These are phyloP conservation scores for Leptogaster cylindrica DNA, from an alignment of 2,888 invertebrate species.

Conservation along the genomic window DNA sequence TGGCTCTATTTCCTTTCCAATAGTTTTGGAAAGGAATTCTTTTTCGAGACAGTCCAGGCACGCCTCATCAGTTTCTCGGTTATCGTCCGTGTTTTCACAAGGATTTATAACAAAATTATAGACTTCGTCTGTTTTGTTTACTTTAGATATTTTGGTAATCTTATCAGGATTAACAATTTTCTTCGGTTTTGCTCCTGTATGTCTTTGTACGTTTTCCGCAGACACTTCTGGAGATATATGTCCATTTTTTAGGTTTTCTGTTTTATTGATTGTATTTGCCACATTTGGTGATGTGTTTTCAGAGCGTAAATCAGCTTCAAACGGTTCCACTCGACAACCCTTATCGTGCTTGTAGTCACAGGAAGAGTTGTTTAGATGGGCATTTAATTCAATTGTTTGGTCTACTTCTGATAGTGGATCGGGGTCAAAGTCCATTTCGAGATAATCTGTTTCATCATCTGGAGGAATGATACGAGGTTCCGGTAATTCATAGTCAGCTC, in stretches of 20 bases:
- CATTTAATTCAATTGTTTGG: constrained; percentile 47
- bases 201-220: constrained; percentile 38
- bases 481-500: constrained; percentile 56
- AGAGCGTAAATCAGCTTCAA: constrained; percentile 9
- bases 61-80: constrained; percentile 53
- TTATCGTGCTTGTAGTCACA: not conserved
- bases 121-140: not conserved
- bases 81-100: constrained; percentile 52
- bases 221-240: not conserved
- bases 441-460: constrained; percentile 61
- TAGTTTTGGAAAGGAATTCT: constrained; percentile 59
- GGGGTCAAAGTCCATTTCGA: constrained; percentile 62
- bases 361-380: not conserved
- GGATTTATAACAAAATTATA: not conserved
- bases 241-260: not conserved
- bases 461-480: constrained; percentile 44
- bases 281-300: no score
- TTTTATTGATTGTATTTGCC: not conserved
- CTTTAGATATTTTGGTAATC: not conserved
- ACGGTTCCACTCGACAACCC: not conserved
- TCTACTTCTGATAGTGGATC: constrained; percentile 61
- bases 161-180: constrained; percentile 50
- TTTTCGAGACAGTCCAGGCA: constrained; percentile 60
- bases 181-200: constrained; percentile 59
- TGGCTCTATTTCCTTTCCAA: constrained; percentile 57